Percentiles rank a stretch among this genome's conserved stretches.
phyloP scores from a whole-genome alignment of 2,113 vertebrate genomes.

The Lanius collurio region DNA sequence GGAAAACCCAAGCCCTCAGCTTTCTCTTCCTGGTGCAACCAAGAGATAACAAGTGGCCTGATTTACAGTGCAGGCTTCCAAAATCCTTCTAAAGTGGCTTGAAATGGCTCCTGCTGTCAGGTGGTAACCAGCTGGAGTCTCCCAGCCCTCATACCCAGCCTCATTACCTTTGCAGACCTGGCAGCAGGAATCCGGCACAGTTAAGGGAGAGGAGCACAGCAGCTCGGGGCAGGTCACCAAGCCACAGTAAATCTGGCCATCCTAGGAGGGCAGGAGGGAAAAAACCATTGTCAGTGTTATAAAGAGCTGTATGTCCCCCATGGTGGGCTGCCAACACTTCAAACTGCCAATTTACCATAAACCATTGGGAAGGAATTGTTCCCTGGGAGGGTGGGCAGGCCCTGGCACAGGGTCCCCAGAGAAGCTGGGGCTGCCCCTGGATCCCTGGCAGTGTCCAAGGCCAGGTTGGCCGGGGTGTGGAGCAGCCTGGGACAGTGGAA shows the following conservation, averaged over 20 bases:
- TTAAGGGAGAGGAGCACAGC: conserved; percentile 79
- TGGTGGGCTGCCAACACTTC: background rate
- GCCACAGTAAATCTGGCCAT: conserved; percentile 93
- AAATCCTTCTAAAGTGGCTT: background rate
- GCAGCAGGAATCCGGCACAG: conserved; percentile 86
- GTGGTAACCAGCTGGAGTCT: background rate
- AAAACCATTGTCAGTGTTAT: background rate
- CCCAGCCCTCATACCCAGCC: background rate
- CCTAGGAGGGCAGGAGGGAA: conserved; percentile 64
- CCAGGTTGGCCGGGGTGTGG: fast-evolving
- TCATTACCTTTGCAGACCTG: conserved; percentile 86
- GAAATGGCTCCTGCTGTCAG: background rate
- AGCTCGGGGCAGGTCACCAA: conserved; percentile 88
- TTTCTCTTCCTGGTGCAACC: background rate
- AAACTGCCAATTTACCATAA: background rate
- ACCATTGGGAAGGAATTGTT: background rate
- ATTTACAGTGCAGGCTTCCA: background rate
- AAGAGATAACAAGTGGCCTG: background rate
- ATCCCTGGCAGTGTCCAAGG: background rate
- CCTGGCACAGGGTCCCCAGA: background rate
- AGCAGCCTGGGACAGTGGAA: background rate
- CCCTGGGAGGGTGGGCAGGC: background rate
- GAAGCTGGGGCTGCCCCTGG: background rate
- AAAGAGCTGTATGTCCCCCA: fast-evolving
- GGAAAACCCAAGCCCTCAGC: background rate